phyloP scores from a whole-genome alignment of 2,797 vertebrate species.

The Parauchenoglanis ngamensis region DNA sequence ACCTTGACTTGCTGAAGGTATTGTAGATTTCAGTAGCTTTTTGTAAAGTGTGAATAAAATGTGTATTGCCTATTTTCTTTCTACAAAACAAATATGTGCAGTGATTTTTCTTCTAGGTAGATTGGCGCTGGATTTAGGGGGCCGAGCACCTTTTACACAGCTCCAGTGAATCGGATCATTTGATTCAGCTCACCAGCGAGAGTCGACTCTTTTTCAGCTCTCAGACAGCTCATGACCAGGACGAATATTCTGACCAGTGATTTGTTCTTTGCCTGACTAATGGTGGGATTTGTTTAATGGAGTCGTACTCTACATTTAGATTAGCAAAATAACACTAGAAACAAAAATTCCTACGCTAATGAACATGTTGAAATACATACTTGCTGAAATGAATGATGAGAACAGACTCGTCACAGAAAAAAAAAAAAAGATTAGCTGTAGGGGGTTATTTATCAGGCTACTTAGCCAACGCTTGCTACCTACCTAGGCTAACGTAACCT shows the following conservation, averaged over 20 bases:
- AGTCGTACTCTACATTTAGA: not conserved
- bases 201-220: not conserved
- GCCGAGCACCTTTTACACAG: not conserved
- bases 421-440: not conserved
- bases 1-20: constrained; percentile 88
- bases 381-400: not conserved
- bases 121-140: not conserved
- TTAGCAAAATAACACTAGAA: not conserved
- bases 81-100: constrained; percentile 78
- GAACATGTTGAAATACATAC: not conserved
- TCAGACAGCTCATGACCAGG: not conserved
- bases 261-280: not conserved
- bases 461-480: not conserved
- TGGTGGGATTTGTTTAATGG: not conserved
- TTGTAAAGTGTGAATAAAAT: constrained; percentile 98
- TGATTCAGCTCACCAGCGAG: not conserved
- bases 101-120: not conserved
- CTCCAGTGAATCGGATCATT: not conserved
- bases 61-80: constrained; percentile 93
- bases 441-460: not conserved
- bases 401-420: not conserved
- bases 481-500: not conserved
- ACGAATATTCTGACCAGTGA: not conserved
- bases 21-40: constrained; percentile 84
- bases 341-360: no score